A percentile compares a stretch with the other conserved stretches of the same genome.
These are phyloP conservation scores for Acrobeloides nanus DNA, from an alignment of 2,888 invertebrate genomes.

Conservation along the genomic window DNA sequence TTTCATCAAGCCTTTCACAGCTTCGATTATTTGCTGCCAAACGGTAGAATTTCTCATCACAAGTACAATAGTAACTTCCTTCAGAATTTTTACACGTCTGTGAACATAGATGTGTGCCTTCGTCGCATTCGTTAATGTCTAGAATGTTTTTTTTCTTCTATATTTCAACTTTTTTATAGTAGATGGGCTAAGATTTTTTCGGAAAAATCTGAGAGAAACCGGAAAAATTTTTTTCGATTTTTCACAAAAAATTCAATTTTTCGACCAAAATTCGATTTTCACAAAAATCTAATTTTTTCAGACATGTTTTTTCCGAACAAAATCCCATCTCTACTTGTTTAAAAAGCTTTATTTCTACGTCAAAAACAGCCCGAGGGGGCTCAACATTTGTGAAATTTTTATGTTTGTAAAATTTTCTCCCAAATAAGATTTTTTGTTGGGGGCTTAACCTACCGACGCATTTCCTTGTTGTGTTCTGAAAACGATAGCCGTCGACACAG, in stretches of 20 bases:
- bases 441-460: conserved; percentile 33
- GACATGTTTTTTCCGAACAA: too few species aligned
- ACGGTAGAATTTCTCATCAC: conserved; percentile 80
- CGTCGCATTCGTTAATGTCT: conserved; percentile 79
- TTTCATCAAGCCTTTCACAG: too few species aligned
- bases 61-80: conserved; percentile 90
- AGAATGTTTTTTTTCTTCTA: conserved; percentile 43
- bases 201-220: too few species aligned
- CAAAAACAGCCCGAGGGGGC: too few species aligned
- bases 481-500: conserved; percentile 31
- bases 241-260: too few species aligned
- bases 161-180: neutral
- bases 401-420: too few species aligned
- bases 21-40: conserved; percentile 59
- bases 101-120: conserved; percentile 68
- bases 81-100: conserved; percentile 69
- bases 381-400: too few species aligned
- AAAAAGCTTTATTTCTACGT: conserved; percentile 2
- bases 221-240: too few species aligned
- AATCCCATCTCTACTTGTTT: conserved; percentile 2
- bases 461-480: conserved; percentile 27
- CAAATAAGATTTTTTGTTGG: too few species aligned
- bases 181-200: conserved; percentile 1
- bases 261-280: too few species aligned
- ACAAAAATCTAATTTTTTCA: too few species aligned